phyloP scores from a whole-genome alignment of 2,888 invertebrate genomes.

The Chloromyia formosa region DNA sequence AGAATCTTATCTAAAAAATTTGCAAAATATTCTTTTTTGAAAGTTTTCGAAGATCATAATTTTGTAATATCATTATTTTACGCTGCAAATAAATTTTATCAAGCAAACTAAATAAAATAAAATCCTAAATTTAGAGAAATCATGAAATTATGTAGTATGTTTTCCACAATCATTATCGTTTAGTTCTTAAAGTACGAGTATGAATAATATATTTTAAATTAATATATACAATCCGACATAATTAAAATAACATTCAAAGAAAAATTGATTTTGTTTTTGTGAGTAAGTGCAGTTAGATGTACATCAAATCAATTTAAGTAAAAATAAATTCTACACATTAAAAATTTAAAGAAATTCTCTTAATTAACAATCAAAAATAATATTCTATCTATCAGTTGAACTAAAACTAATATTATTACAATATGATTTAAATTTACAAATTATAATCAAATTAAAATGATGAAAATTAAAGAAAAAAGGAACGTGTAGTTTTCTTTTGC shows the following conservation, averaged over 20 bases:
- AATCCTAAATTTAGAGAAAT: neutral
- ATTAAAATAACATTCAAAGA: neutral
- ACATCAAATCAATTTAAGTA: too few relatives aligned
- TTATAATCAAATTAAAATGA: neutral
- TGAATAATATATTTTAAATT: too few relatives aligned
- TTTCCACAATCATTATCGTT: conserved; percentile 37
- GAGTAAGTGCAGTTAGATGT: too few relatives aligned
- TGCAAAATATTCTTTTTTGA: too few relatives aligned
- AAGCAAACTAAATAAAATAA: neutral
- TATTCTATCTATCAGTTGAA: neutral
- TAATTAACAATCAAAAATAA: too few relatives aligned
- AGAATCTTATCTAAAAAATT: conserved; percentile 4
- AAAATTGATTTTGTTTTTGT: neutral
- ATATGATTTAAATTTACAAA: neutral
- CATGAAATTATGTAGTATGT: neutral
- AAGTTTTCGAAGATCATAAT: too few relatives aligned
- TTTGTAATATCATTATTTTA: too few relatives aligned
- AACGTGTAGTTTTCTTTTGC: conserved; percentile 38
- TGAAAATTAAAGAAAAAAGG: conserved; percentile 28
- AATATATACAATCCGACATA: too few relatives aligned
- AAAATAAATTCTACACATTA: too few relatives aligned
- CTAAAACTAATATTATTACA: neutral
- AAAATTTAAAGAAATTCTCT: too few relatives aligned
- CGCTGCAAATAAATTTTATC: neutral
- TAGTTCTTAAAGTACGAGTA: too few relatives aligned